phyloP scores from a whole-genome alignment of 1,140 invertebrate species.

The Steinernema khuongi region DNA sequence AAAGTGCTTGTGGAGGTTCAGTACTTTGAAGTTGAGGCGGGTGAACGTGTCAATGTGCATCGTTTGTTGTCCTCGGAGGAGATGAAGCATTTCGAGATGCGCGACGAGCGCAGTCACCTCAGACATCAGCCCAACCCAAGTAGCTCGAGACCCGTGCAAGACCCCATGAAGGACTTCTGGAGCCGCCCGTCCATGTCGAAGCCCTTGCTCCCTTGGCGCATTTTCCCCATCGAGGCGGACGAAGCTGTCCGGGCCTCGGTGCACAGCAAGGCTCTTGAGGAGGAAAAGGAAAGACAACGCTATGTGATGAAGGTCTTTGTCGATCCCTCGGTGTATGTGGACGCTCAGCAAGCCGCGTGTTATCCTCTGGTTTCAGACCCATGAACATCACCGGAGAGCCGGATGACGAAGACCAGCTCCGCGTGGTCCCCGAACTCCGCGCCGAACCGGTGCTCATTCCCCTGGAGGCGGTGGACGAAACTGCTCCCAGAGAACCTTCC shows the following conservation, averaged over 20 bases:
- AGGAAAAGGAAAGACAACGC: not conserved
- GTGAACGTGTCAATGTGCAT: conserved; percentile 19
- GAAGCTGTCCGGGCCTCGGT: not conserved
- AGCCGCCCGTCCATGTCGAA: not conserved
- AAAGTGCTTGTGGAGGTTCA: not conserved
- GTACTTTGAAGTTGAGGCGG: conserved; percentile 29
- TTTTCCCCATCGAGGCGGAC: not conserved
- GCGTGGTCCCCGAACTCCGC: not conserved
- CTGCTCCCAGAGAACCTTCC: not conserved
- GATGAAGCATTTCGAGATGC: conserved; percentile 23
- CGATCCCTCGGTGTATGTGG: not conserved
- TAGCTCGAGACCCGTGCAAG: not conserved
- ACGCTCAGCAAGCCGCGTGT: not conserved
- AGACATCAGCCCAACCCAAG: not conserved
- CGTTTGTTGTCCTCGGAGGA: conserved; percentile 10
- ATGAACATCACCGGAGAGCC: not conserved
- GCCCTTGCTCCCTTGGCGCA: not conserved
- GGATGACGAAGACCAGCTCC: not conserved
- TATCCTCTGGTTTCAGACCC: not conserved
- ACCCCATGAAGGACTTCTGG: not conserved
- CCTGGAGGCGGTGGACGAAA: not conserved
- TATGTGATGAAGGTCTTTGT: not conserved
- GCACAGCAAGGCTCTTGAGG: not conserved
- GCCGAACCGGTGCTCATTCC: not conserved
- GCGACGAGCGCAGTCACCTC: conserved; percentile 13